Base-by-base conservation (phyloP, 1,140 invertebrate species). In the Bombus terrestris region DNA sequence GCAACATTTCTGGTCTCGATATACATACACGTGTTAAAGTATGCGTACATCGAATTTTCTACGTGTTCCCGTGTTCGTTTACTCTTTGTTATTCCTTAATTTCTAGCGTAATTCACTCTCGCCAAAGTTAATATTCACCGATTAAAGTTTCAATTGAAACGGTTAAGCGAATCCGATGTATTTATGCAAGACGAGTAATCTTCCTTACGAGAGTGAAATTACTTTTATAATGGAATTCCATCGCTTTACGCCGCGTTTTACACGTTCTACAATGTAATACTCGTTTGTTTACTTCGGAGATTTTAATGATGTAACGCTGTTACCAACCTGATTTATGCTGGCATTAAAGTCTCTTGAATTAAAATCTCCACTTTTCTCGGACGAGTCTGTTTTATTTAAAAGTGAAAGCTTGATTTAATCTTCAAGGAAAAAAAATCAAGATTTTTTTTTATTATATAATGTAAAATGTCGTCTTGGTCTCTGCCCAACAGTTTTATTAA, bases 341-440 rank as follows among this genome's bases (percentile, higher is more conserved):
- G 76, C 76, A 22, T 84, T 79, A 37, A 80, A 79, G 10, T 84
- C 83, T n/a, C 76, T 72, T 0, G 12, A 25, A 72, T 39, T 72
- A 39, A 81, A 66, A 78, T 41, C 13, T 41, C 69, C 25, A 6
- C 12, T 25, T 59, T 76, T 59, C 43, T 57, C 18, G 47, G 47
- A 22, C 47, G 18, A 53, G 18, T 53, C 47, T 53, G 47, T 22
- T 53, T 53, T 53, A 53, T 53, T 53, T 22, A 22, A 53, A 53
- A 53, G 47, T 22, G 47, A 53, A 53, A 53, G 47, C 18, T 18
- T 22, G 47, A 18, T 22, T 18, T 53, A 22, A 53, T 53, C 18
- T 22, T 53, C 47, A 22, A 22, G 5, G 47, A 2, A 22, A 53
- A 43, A 22, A 53, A 8, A 22, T 53, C 18, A 53, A 53, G 47